Conservation (phyloP, 2,888 invertebrate genomes). For the Gandaritis pyraliata region DNA sequence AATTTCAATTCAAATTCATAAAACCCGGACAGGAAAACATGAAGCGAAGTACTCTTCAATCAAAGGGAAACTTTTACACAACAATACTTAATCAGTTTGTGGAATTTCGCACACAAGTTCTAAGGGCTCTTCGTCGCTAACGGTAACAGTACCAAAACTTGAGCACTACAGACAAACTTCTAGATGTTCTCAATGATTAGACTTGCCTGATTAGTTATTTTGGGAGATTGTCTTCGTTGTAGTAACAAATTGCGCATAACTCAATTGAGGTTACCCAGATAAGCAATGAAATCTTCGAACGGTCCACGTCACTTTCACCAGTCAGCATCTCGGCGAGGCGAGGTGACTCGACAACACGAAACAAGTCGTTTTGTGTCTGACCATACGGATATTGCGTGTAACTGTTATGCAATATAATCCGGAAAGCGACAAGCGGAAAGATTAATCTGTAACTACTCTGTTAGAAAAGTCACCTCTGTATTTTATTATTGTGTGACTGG, state of each 20-base stretch:
- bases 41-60: conserved; percentile 24
- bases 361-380: conserved; percentile 27
- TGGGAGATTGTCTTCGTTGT: conserved; percentile 32
- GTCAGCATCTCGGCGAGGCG: conserved; percentile 39
- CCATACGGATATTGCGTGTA: conserved; percentile 36
- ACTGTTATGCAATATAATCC: conserved; percentile 35
- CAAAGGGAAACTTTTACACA: conserved; percentile 29
- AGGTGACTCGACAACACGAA: conserved; percentile 32
- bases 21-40: conserved; percentile 13
- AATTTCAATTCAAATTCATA: neutral
- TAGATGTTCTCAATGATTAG: conserved; percentile 21
- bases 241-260: conserved; percentile 46
- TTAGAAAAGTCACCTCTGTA: conserved; percentile 6
- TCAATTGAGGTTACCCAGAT: conserved; percentile 58
- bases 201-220: conserved; percentile 16
- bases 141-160: conserved; percentile 22
- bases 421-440: conserved; percentile 30
- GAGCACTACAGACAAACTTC: conserved; percentile 20
- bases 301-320: conserved; percentile 57
- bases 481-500: too few species aligned
- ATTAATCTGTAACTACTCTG: conserved; percentile 24
- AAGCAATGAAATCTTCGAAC: conserved; percentile 47
- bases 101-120: conserved; percentile 30
- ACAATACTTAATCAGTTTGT: conserved; percentile 31
- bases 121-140: conserved; percentile 23